Conservation (phyloP, 2,888 invertebrate species). For the Lissonota sp. region DNA sequence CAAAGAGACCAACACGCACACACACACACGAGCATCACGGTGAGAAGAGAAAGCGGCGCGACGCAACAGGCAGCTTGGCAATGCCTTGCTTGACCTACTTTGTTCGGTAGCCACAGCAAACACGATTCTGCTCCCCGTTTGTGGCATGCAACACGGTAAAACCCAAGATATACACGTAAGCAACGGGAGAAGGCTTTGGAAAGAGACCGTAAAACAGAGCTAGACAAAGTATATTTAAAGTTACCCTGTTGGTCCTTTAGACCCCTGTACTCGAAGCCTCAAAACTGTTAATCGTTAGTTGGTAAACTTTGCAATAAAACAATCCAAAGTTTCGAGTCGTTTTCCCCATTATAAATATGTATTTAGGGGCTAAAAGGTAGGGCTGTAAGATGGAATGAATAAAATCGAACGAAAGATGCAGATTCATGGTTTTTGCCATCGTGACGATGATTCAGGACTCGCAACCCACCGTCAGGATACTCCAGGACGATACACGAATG, state of each 20-base stretch:
- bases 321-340: no score
- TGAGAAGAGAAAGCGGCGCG: slow-evolving; percentile 83
- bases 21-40: slow-evolving; percentile 65
- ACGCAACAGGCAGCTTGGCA: slow-evolving; percentile 74
- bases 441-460: slow-evolving; percentile 70
- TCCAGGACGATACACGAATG: slow-evolving; percentile 15
- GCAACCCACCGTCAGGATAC: slow-evolving; percentile 32
- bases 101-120: slow-evolving; percentile 36
- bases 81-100: slow-evolving; percentile 72
- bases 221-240: no score
- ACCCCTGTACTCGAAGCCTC: no score
- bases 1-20: slow-evolving; percentile 54
- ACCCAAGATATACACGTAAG: no score
- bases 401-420: slow-evolving; percentile 70
- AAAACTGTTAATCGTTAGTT: no score
- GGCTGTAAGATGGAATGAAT: no score
- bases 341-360: no score
- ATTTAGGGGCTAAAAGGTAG: no score
- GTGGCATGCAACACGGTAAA: slow-evolving; percentile 30
- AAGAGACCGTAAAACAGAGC: no score
- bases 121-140: slow-evolving; percentile 32
- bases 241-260: no score
- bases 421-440: slow-evolving; percentile 69
- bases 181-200: no score
- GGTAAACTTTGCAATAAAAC: no score